A percentile compares a stretch with the other conserved stretches of the same genome.
phyloP scores from a whole-genome alignment of 1,140 invertebrate genomes.

The Andrena cerasifolii region DNA sequence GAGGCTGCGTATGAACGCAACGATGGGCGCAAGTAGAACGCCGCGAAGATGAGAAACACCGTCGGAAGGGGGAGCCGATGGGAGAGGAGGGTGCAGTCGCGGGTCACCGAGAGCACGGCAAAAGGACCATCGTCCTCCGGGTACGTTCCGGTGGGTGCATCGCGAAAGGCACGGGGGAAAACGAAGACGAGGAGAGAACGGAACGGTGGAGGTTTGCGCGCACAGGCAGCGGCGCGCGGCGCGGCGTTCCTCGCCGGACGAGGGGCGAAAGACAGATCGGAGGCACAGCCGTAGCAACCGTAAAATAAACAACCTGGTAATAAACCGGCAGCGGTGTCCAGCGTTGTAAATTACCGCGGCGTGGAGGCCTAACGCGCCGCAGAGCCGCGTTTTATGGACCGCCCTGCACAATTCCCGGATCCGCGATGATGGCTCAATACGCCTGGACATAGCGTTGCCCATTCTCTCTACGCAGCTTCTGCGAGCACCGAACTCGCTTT shows the following conservation, averaged over 20 bases:
- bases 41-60: constrained; percentile 48
- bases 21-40: constrained; percentile 35
- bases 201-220: constrained; percentile 17
- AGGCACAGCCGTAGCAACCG: constrained; percentile 67
- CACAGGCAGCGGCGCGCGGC: constrained; percentile 1
- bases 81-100: constrained; percentile 21
- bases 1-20: constrained; percentile 14
- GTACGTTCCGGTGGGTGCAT: constrained; percentile 57
- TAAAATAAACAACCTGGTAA: constrained; percentile 80
- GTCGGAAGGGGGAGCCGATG: constrained; percentile 23
- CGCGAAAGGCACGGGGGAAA: constrained; percentile 23
- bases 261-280: constrained; percentile 47
- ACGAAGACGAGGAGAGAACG: not conserved
- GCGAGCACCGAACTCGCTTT: not conserved
- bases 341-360: constrained; percentile 77
- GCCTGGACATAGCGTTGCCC: not conserved
- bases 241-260: constrained; percentile 17
- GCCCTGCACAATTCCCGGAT: constrained; percentile 77
- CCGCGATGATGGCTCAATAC: constrained; percentile 78
- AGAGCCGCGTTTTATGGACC: constrained; percentile 76
- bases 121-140: constrained; percentile 52
- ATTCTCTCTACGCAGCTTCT: not conserved
- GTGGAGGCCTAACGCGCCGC: constrained; percentile 70
- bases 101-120: constrained; percentile 56
- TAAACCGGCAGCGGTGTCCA: constrained; percentile 79